Evolutionary conservation across 2,113 vertebrate species (phyloP), one percentile per base, ranked within the genome.

Genomic region (Barnardius zonarius): DNA sequence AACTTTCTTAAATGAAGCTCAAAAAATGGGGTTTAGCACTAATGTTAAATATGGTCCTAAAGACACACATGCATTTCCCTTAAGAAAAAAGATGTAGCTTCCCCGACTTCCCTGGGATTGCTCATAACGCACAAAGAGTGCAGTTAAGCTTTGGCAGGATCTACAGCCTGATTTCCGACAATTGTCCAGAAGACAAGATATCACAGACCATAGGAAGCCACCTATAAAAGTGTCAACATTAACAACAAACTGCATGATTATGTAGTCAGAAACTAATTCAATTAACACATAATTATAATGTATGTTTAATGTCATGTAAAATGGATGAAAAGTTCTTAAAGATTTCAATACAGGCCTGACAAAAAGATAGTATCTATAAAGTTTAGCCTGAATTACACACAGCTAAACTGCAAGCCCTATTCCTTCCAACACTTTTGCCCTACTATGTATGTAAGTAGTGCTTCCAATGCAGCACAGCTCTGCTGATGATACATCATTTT

Each of bases 401-500:
- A 68, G 73, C 54, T 70, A 63, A 19, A 22, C 9, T 48, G 76
- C 61, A 83, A 39, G 14, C 30, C 31, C 48, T 24, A 0, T 39
- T 89, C 55, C 44, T 30, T 68, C 64, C 52, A 82, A 7, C 0
- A 48, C 54, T 88, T 94, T 79, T 79, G 64, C 74, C 81, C 83
- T 92, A 51, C 79, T 95, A 55, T 62, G 30, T 85, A 77, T 78
- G 84, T n/a, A 80, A 72, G 61, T 7, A 83, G 46, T 73, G 72
- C 66, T 94, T 88, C 85, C 78, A 91, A 31, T 96, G 63, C 83
- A 86, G 84, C 83, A 69, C 69, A 68, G 74, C 37, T 88, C 83
- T 92, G 84, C 74, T 94, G 85, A 62, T 84, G 80, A 94, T 66
- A 63, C 10, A 93, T 79, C 54, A 72, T 89, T 96, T 96, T 95